phyloP scores from a whole-genome alignment of 2,113 vertebrate species.

The Shinisaurus crocodilurus region DNA sequence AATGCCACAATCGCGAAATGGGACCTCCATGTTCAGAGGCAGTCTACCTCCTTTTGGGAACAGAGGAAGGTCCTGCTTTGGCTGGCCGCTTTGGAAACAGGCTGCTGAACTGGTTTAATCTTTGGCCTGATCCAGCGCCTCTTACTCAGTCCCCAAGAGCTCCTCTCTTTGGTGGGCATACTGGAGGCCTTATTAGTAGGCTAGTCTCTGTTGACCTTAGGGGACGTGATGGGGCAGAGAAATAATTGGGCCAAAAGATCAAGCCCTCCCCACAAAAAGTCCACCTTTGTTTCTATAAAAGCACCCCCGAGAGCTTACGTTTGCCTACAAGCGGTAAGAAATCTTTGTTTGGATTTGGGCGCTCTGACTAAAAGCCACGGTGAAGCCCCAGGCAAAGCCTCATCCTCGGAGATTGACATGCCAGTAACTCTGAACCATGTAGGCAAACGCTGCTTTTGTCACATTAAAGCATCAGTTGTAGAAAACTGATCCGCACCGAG shows the following conservation, averaged over 20 bases:
- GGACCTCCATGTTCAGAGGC: too few species aligned
- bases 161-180: too few species aligned
- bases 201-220: neutral
- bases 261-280: neutral
- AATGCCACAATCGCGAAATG: too few species aligned
- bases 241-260: neutral
- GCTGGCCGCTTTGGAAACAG: neutral
- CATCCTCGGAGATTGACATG: neutral
- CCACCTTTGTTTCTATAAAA: neutral
- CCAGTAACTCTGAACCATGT: neutral
- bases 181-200: too few species aligned
- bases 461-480: too few species aligned
- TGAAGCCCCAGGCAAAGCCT: neutral
- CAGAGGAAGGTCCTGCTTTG: neutral
- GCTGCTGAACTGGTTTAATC: neutral
- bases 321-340: neutral
- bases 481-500: neutral
- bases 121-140: neutral
- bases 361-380: neutral
- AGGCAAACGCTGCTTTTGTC: neutral
- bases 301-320: neutral
- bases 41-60: too few species aligned
- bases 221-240: neutral
- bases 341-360: neutral
- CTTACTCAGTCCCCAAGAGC: too few species aligned